Conservation (phyloP, 2,797 vertebrate genomes). For the Spondyliosoma cantharus region DNA sequence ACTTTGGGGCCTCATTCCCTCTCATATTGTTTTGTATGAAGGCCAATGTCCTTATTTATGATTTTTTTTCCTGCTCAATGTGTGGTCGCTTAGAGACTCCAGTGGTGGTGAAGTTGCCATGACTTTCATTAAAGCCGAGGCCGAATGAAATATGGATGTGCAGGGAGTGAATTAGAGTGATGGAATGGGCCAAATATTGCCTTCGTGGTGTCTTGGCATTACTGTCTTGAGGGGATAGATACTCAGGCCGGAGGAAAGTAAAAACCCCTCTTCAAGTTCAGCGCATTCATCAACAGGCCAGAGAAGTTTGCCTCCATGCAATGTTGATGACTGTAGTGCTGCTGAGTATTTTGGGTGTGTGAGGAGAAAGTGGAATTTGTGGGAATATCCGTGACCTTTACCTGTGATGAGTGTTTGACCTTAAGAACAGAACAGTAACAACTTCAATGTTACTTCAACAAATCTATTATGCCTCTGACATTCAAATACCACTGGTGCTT, state of each 20-base stretch:
- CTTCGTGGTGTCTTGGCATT: conserved; percentile 81
- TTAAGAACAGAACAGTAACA: conserved; percentile 56
- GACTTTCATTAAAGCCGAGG: conserved; percentile 85
- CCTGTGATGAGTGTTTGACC: conserved; percentile 55
- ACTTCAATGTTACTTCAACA: conserved; percentile 62
- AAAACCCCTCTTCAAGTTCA: conserved; percentile 73
- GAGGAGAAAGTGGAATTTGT: conserved; percentile 38
- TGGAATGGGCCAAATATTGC: conserved; percentile 85
- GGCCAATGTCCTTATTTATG: conserved; percentile 86
- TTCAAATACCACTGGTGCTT: conserved; percentile 66
- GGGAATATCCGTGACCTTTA: conserved; percentile 62
- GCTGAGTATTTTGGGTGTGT: conserved; percentile 50
- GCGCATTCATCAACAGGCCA: conserved; percentile 75
- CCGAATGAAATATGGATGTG: conserved; percentile 87
- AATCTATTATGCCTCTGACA: conserved; percentile 66
- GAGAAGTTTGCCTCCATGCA: conserved; percentile 71
- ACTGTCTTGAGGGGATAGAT: conserved; percentile 81
- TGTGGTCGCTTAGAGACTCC: conserved; percentile 78
- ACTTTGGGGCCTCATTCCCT: conserved; percentile 68
- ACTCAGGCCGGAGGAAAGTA: conserved; percentile 77
- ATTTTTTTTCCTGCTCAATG: conserved; percentile 74
- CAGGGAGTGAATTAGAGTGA: conserved; percentile 86
- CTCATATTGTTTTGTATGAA: conserved; percentile 81
- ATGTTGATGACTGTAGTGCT: conserved; percentile 75
- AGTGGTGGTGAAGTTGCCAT: conserved; percentile 83